Percentiles rank a stretch among this genome's conserved stretches.
phyloP scores from a whole-genome alignment of 1,140 invertebrate species.

The Steinernema feltiae region DNA sequence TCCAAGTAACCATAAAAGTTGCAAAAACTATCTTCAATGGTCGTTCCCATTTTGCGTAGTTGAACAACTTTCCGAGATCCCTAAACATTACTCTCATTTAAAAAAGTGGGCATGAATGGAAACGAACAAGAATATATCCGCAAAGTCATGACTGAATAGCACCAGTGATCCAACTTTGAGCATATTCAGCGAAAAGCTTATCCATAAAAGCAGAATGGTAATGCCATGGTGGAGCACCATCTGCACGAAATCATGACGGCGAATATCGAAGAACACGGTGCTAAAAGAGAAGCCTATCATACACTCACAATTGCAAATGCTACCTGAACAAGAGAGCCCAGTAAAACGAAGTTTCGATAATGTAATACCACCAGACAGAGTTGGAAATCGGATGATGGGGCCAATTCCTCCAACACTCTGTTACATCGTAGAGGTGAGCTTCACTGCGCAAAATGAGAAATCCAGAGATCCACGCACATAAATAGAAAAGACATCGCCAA shows the following conservation, averaged over 20 bases:
- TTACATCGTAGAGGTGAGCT: slow-evolving; percentile 47
- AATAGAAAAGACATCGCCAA: slow-evolving; percentile 52
- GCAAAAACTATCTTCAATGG: slow-evolving; percentile 72
- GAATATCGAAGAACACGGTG: slow-evolving; percentile 48
- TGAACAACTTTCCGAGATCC: slow-evolving; percentile 52
- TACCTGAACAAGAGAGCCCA: slow-evolving; percentile 72
- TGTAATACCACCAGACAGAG: slow-evolving; percentile 81
- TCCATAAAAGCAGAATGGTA: slow-evolving; percentile 77
- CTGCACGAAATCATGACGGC: slow-evolving; percentile 78
- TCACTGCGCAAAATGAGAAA: slow-evolving; percentile 43
- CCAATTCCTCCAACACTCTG: slow-evolving; percentile 50
- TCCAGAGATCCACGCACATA: slow-evolving; percentile 41
- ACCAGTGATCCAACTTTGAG: slow-evolving; percentile 83
- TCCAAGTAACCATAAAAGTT: slow-evolving; percentile 81
- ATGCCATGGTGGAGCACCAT: slow-evolving; percentile 95
- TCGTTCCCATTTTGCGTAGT: slow-evolving; percentile 53
- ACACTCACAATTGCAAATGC: not conserved
- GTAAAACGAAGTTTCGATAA: slow-evolving; percentile 88
- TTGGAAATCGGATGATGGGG: slow-evolving; percentile 47
- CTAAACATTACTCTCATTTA: slow-evolving; percentile 31
- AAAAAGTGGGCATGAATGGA: not conserved
- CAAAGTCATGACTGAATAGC: slow-evolving; percentile 82
- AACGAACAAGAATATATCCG: slow-evolving; percentile 82
- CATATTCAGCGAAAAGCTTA: slow-evolving; percentile 90
- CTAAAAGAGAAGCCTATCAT: slow-evolving; percentile 55